Evolutionary conservation across 2,797 vertebrate genomes (phyloP).

Genomic region (Halcyon leucocephala): DNA sequence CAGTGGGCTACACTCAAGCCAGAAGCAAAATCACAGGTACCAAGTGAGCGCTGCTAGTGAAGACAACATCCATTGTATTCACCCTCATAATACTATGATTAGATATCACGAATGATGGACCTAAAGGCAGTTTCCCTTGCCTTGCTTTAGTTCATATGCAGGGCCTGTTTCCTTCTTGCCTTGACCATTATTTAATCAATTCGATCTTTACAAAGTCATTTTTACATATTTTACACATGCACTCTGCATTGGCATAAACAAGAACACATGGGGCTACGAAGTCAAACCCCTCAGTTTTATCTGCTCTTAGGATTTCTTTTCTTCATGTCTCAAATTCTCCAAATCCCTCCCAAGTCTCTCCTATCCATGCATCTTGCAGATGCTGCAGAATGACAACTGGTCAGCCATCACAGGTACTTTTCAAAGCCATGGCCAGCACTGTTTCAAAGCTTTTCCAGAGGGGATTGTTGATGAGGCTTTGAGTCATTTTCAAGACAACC

Average conservation of each 20-base stretch:
- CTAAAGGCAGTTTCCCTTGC: background rate
- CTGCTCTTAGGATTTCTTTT: background rate
- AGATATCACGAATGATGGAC: background rate
- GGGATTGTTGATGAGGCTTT: background rate
- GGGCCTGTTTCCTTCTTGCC: background rate
- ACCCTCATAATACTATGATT: background rate
- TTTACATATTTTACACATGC: background rate
- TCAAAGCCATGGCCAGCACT: background rate
- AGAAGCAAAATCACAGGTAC: background rate
- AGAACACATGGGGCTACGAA: background rate
- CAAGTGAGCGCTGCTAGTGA: background rate
- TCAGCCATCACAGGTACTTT: background rate
- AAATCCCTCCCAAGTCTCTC: background rate
- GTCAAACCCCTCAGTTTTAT: background rate
- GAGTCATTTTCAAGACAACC: background rate
- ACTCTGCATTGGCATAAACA: background rate
- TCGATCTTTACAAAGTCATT: background rate
- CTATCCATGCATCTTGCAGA: background rate
- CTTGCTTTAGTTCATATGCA: background rate
- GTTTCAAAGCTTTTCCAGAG: background rate
- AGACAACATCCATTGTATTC: background rate
- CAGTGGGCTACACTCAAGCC: background rate
- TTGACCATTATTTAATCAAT: background rate
- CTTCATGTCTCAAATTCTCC: background rate
- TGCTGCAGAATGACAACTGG: background rate